A percentile compares a stretch with the other conserved stretches of the same genome.
phyloP scores from a whole-genome alignment of 2,888 invertebrate genomes.

The Cheilosia grossa region DNA sequence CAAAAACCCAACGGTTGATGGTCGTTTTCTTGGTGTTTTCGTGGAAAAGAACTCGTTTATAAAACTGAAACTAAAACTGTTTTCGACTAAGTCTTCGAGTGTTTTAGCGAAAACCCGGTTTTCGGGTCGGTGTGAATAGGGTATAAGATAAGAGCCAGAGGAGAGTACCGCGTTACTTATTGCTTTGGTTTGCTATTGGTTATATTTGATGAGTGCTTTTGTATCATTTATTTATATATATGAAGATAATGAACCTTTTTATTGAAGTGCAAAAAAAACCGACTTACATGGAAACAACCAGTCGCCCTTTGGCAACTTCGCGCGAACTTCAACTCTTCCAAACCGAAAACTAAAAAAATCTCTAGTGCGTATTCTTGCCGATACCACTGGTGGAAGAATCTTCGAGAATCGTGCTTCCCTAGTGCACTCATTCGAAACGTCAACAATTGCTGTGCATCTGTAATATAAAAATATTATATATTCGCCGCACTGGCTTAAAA shows the following conservation, averaged over 20 bases:
- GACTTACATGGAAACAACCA: constrained; percentile 90
- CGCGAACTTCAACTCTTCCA: constrained; percentile 88
- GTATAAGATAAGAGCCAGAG: no score
- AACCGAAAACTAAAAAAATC: constrained; percentile 87
- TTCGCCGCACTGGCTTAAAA: background rate
- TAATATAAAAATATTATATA: background rate
- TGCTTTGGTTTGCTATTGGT: background rate
- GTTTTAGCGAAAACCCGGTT: no score
- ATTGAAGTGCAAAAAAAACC: background rate
- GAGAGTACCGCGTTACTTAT: background rate
- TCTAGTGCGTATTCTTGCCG: constrained; percentile 87
- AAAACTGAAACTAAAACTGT: no score
- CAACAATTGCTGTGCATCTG: constrained; percentile 85
- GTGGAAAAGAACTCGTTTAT: no score
- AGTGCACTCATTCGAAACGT: constrained; percentile 81
- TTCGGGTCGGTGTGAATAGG: no score
- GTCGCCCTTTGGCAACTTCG: constrained; percentile 90
- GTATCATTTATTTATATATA: background rate
- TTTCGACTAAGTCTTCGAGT: no score
- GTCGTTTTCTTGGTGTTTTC: no score
- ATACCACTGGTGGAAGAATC: constrained; percentile 88
- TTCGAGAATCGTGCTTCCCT: constrained; percentile 77
- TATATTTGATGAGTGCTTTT: background rate
- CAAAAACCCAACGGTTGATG: no score
- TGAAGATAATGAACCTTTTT: background rate